phyloP scores from a whole-genome alignment of 37 sponge, comb jelly and placozoan species.

The Chondrosia reniformis region DNA sequence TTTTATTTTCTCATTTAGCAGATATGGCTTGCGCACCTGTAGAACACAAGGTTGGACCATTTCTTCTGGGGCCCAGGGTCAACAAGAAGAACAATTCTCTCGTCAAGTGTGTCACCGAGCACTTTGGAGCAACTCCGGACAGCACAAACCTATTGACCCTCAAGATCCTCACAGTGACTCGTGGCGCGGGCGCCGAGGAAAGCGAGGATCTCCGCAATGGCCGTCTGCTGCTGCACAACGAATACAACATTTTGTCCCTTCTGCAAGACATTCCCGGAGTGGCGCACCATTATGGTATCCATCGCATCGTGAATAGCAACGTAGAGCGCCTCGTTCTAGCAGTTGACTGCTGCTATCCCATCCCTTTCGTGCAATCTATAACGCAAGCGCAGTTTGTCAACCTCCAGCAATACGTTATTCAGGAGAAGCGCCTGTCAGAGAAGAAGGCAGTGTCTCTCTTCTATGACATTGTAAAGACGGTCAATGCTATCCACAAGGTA shows the following conservation, averaged over 20 bases:
- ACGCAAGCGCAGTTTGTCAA: constrained; percentile 35
- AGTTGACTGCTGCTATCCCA: constrained; percentile 51
- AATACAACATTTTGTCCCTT: constrained; percentile 55
- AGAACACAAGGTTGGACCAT: neutral
- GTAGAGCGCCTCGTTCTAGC: constrained; percentile 47
- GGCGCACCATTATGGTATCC: constrained; percentile 66
- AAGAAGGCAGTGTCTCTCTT: constrained; percentile 61
- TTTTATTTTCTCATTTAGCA: no score
- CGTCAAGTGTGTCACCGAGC: neutral
- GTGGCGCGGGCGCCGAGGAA: neutral
- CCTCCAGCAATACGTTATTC: constrained; percentile 76
- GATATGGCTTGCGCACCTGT: no score
- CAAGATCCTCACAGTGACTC: neutral
- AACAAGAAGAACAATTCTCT: constrained; percentile 10
- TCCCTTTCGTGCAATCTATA: neutral
- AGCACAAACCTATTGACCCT: neutral
- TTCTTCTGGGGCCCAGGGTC: neutral
- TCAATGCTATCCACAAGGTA: constrained; percentile 61
- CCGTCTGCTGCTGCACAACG: constrained; percentile 69
- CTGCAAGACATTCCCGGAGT: constrained; percentile 62
- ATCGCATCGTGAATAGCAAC: constrained; percentile 21
- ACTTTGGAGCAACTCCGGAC: neutral
- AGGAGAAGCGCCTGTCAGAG: constrained; percentile 55
- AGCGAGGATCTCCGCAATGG: constrained; percentile 8
- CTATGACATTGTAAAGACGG: constrained; percentile 26